phyloP scores from a whole-genome alignment of 2,113 vertebrate species.

The Leptosomus discolor region DNA sequence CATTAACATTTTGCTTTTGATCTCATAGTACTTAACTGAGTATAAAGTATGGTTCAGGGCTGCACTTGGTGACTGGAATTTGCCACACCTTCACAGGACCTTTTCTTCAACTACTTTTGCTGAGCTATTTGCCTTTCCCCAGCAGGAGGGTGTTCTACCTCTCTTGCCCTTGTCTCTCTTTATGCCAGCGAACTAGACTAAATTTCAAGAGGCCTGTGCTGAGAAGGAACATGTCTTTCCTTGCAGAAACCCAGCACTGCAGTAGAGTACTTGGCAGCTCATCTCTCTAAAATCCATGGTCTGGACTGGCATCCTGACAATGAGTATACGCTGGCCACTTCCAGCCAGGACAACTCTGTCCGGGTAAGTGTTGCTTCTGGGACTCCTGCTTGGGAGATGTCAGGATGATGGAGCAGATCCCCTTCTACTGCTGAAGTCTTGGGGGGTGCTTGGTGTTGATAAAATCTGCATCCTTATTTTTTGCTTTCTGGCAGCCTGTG shows the following conservation, averaged over 20 bases:
- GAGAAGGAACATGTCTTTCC: conserved; percentile 1
- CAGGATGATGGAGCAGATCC: neutral
- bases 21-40: neutral
- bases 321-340: conserved; percentile 91
- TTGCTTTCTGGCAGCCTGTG: neutral
- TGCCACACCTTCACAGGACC: neutral
- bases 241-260: conserved; percentile 95
- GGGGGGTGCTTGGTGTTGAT: neutral
- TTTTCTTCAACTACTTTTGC: neutral
- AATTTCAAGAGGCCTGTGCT: neutral
- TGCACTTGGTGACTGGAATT: neutral
- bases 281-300: conserved; percentile 96
- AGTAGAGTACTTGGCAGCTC: conserved; percentile 93
- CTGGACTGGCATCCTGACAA: conserved; percentile 98
- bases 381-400: neutral
- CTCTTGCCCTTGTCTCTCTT: neutral
- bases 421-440: neutral
- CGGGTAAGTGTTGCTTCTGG: conserved; percentile 75
- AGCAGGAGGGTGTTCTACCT: neutral
- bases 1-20: neutral
- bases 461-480: neutral
- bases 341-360: conserved; percentile 98
- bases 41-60: neutral
- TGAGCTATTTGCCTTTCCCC: neutral
- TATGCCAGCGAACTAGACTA: neutral